Percentiles rank a stretch among this genome's conserved stretches.
Conservation (phyloP, 2,113 vertebrate species). For the Halichoeres trimaculatus region DNA sequence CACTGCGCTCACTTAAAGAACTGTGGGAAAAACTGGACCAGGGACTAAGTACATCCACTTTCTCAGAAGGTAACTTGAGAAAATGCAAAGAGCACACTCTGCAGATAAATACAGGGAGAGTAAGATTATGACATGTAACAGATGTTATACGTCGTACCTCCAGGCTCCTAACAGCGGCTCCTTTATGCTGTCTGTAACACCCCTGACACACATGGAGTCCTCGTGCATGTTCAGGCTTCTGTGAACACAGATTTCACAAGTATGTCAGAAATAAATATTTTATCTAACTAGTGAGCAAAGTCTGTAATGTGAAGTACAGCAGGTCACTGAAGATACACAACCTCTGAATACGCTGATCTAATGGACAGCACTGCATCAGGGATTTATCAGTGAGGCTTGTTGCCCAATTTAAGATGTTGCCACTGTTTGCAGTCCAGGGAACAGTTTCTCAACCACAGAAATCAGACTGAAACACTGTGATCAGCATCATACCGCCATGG, state of each 20-base stretch:
- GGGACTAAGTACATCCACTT: slow-evolving; percentile 78
- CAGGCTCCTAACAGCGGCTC: background rate
- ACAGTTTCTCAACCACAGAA: slow-evolving; percentile 41
- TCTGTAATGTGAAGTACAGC: background rate
- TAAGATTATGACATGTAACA: background rate
- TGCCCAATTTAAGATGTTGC: slow-evolving; percentile 31
- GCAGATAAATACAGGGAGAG: no score
- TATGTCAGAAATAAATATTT: background rate
- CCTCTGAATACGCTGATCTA: background rate
- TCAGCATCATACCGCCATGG: slow-evolving; percentile 1
- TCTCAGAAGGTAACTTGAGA: slow-evolving; percentile 64
- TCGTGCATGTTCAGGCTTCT: no score
- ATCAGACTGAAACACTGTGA: slow-evolving; percentile 10
- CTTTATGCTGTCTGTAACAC: background rate
- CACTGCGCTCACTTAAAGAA: slow-evolving; percentile 78
- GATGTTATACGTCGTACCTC: no score
- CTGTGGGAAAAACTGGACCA: slow-evolving; percentile 84
- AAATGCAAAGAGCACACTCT: no score
- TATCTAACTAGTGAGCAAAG: background rate
- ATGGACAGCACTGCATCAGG: background rate
- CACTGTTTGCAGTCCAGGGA: slow-evolving; percentile 19
- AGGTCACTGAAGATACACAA: background rate
- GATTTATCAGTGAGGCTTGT: background rate
- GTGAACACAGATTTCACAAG: background rate
- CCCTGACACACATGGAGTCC: no score